These are phyloP conservation scores for Gymnocypris eckloni DNA, from an alignment of 2,797 vertebrate genomes.

Conservation along the genomic window DNA sequence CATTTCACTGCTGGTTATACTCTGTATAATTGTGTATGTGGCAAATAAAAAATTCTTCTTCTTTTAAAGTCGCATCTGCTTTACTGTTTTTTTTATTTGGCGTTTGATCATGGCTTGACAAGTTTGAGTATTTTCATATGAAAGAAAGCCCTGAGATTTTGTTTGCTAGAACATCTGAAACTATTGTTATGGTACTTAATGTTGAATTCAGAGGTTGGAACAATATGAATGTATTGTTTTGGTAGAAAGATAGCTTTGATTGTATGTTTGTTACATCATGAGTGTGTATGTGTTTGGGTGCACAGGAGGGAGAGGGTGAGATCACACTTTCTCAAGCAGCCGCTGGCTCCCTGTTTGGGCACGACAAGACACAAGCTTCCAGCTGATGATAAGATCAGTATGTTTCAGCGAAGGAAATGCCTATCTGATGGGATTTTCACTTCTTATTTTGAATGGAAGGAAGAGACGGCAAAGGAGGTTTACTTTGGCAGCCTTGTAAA, in stretches of 20 bases:
- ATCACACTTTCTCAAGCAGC: slow-evolving; percentile 69
- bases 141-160: not conserved
- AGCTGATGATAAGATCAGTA: slow-evolving; percentile 82
- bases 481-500: slow-evolving; percentile 68
- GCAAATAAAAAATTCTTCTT: too few relatives aligned
- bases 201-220: not conserved
- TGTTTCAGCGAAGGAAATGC: slow-evolving; percentile 77
- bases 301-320: slow-evolving; percentile 66
- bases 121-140: not conserved
- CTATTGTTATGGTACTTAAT: too few relatives aligned
- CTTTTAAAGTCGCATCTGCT: too few relatives aligned
- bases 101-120: not conserved
- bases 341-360: slow-evolving; percentile 78
- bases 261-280: not conserved
- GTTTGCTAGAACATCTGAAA: not conserved
- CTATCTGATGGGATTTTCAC: slow-evolving; percentile 80
- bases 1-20: too few relatives aligned
- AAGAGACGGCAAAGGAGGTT: slow-evolving; percentile 67
- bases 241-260: not conserved
- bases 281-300: slow-evolving; percentile 50
- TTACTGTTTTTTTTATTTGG: not conserved
- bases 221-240: not conserved
- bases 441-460: slow-evolving; percentile 77
- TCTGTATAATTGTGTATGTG: too few relatives aligned
- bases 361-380: slow-evolving; percentile 79